These are phyloP conservation scores for Rhynchomys soricoides DNA, from an alignment of 2,113 vertebrate genomes.

Conservation along the genomic window DNA sequence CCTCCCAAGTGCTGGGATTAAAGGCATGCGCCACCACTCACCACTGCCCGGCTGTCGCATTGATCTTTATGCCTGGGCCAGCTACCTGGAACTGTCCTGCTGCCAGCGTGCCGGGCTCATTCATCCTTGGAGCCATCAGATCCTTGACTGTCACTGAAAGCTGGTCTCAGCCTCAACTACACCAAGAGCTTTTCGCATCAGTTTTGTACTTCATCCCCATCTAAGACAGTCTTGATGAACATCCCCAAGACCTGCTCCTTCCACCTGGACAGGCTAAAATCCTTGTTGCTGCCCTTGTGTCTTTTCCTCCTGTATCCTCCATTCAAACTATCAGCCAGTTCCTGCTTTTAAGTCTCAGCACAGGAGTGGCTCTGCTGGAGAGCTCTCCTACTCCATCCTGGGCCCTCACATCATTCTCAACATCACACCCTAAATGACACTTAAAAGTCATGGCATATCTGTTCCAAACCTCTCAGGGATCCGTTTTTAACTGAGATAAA, in stretches of 20 bases:
- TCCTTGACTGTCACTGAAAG: too few species aligned
- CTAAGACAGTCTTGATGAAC: neutral
- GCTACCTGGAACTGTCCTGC: neutral
- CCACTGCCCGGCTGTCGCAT: too few species aligned
- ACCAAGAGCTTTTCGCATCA: neutral
- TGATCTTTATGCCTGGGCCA: neutral
- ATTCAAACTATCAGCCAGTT: neutral
- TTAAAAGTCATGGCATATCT: neutral
- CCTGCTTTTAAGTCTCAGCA: neutral
- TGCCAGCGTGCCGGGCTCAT: neutral
- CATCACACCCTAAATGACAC: neutral
- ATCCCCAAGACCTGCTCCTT: neutral
- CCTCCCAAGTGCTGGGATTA: too few species aligned
- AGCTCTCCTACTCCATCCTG: neutral
- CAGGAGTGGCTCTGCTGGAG: neutral
- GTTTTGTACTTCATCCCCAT: neutral
- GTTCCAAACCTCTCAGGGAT: neutral
- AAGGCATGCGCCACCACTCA: too few species aligned
- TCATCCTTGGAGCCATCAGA: neutral
- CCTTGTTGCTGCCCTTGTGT: neutral
- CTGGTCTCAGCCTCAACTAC: too few species aligned
- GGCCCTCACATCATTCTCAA: neutral
- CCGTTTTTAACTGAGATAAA: neutral
- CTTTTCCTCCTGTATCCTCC: neutral
- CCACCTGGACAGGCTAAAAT: neutral